Percentiles rank a stretch among this genome's conserved stretches.
phyloP scores from a whole-genome alignment of 2,113 vertebrate species.

The Apeltes quadracus region DNA sequence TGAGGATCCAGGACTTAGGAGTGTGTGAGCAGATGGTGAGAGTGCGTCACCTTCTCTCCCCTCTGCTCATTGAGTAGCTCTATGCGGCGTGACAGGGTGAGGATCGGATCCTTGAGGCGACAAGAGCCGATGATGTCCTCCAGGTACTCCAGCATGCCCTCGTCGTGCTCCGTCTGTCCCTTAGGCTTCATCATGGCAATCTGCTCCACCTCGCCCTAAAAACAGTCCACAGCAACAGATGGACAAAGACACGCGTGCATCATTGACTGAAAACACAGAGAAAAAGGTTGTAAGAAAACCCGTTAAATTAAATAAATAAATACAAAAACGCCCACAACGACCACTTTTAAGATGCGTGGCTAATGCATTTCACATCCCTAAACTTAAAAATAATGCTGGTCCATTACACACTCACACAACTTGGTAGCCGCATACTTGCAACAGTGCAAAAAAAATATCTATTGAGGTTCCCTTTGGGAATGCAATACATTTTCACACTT shows the following conservation, averaged over 20 bases:
- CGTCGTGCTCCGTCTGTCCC: slow-evolving; percentile 94
- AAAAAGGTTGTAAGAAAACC: background rate
- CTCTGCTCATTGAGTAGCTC: slow-evolving; percentile 92
- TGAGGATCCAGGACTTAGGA: slow-evolving; percentile 15
- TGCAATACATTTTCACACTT: background rate
- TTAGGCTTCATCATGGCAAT: slow-evolving; percentile 99
- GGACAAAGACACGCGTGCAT: slow-evolving; percentile 35
- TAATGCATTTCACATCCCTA: background rate
- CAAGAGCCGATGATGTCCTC: slow-evolving; percentile 96
- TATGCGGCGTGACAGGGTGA: slow-evolving; percentile 84
- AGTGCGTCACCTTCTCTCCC: slow-evolving; percentile 89
- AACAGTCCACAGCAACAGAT: slow-evolving; percentile 38
- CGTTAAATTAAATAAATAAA: background rate
- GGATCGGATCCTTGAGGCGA: slow-evolving; percentile 93
- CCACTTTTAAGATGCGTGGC: background rate
- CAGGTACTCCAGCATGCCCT: slow-evolving; percentile 97
- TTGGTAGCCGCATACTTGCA: background rate
- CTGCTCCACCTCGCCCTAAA: slow-evolving; percentile 97
- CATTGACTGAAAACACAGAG: slow-evolving; percentile 2
- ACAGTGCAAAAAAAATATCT: background rate
- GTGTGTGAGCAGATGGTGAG: slow-evolving; percentile 28
- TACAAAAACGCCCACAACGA: background rate
- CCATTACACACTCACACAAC: slow-evolving; percentile 10
- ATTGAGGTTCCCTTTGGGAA: background rate
- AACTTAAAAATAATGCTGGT: slow-evolving; percentile 14